A percentile compares a stretch with the other conserved stretches of the same genome.
These are phyloP conservation scores for Dysidea cf. avara DNA, from an alignment of 37 sponge, comb jelly and placozoan genomes.

Conservation along the genomic window DNA sequence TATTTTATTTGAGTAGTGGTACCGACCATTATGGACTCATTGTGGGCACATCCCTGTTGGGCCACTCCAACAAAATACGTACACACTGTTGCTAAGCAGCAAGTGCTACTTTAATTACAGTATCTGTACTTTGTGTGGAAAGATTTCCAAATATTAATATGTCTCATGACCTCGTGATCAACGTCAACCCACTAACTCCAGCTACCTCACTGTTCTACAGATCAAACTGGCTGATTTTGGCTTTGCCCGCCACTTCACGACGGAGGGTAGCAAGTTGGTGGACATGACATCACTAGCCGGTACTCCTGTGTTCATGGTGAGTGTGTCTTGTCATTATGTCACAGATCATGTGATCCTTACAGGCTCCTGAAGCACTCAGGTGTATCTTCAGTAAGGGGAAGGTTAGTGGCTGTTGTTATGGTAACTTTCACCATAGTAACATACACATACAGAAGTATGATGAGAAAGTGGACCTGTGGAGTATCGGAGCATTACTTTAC, in stretches of 20 bases:
- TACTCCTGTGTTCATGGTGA: constrained; percentile 96
- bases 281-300: constrained; percentile 90
- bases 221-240: constrained; percentile 95
- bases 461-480: constrained; percentile 94
- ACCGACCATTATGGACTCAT: no score
- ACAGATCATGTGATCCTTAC: constrained; percentile 1
- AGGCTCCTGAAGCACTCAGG: constrained; percentile 92
- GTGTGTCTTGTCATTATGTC: not conserved
- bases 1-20: no score
- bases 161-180: no score
- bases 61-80: no score
- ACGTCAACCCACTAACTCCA: no score
- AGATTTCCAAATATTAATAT: no score
- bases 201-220: constrained; percentile 37
- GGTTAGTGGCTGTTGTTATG: constrained; percentile 35
- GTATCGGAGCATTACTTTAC: constrained; percentile 89
- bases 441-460: constrained; percentile 63
- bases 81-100: no score
- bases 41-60: no score
- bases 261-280: constrained; percentile 62
- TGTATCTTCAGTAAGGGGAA: constrained; percentile 86
- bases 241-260: constrained; percentile 81
- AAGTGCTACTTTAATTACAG: no score
- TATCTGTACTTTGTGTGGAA: no score
- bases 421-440: not conserved